Evolutionary conservation across 2,888 invertebrate species (phyloP).

Genomic region (Acanthoscelides obtectus): DNA sequence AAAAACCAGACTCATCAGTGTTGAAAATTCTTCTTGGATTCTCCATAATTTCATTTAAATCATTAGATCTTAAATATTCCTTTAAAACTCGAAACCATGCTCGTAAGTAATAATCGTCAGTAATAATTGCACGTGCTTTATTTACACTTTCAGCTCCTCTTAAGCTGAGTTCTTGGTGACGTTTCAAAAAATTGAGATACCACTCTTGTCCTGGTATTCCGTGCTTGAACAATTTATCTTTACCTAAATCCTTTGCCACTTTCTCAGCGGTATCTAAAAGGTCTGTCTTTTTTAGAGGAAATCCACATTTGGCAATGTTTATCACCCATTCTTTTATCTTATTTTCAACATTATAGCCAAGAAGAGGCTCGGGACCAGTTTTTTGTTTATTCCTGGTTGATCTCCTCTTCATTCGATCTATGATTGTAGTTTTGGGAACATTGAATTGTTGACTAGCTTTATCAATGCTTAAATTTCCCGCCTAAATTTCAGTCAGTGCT

Average conservation of each 20-base stretch:
- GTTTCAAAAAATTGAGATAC: slow-evolving; percentile 28
- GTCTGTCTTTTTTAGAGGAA: slow-evolving; percentile 30
- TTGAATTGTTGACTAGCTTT: not conserved
- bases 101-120: slow-evolving; percentile 14
- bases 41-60: slow-evolving; percentile 12
- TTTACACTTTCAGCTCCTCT: slow-evolving; percentile 10
- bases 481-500: not conserved
- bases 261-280: slow-evolving; percentile 28
- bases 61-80: slow-evolving; percentile 3
- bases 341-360: slow-evolving; percentile 22
- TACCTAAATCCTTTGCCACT: slow-evolving; percentile 15
- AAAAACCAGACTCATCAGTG: slow-evolving; percentile 36
- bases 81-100: slow-evolving; percentile 10
- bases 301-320: slow-evolving; percentile 31
- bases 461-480: not conserved
- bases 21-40: slow-evolving; percentile 31
- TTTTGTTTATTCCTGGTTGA: not conserved
- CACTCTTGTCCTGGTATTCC: slow-evolving; percentile 23
- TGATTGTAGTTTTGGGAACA: not conserved
- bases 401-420: slow-evolving; percentile 2
- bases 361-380: not conserved
- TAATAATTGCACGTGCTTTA: slow-evolving; percentile 8
- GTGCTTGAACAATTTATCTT: slow-evolving; percentile 8
- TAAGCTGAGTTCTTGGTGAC: slow-evolving; percentile 23
- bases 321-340: slow-evolving; percentile 27